Conservation (phyloP, 2,113 vertebrate genomes). For the Neolamprologus devosi region DNA sequence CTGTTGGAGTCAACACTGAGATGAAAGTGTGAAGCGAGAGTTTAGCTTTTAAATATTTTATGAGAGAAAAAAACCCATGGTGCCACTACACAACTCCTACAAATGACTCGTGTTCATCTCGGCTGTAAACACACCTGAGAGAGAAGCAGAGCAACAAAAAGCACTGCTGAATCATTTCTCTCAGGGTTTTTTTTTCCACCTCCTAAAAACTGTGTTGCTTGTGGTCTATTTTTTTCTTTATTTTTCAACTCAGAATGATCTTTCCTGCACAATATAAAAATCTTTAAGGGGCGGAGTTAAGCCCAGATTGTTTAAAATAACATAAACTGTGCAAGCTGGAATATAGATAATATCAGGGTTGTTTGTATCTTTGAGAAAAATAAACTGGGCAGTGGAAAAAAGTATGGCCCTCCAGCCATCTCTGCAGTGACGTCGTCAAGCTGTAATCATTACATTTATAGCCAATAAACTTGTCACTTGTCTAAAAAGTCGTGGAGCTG, state of each 20-base stretch:
- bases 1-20: background rate
- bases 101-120: background rate
- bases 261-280: background rate
- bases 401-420: background rate
- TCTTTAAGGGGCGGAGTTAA: background rate
- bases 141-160: background rate
- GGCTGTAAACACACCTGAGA: background rate
- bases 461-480: background rate
- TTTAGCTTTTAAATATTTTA: conserved; percentile 19
- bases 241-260: background rate
- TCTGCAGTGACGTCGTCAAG: background rate
- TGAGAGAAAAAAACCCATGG: background rate
- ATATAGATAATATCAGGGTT: background rate
- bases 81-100: background rate
- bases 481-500: background rate
- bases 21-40: background rate
- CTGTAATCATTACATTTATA: background rate
- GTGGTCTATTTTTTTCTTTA: background rate
- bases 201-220: background rate
- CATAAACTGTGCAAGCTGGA: background rate
- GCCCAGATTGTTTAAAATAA: background rate
- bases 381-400: background rate
- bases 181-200: background rate
- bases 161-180: background rate
- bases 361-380: background rate